Evolutionary conservation across 2,888 invertebrate species (phyloP).

Genomic region (Drosophila neotestacea): DNA sequence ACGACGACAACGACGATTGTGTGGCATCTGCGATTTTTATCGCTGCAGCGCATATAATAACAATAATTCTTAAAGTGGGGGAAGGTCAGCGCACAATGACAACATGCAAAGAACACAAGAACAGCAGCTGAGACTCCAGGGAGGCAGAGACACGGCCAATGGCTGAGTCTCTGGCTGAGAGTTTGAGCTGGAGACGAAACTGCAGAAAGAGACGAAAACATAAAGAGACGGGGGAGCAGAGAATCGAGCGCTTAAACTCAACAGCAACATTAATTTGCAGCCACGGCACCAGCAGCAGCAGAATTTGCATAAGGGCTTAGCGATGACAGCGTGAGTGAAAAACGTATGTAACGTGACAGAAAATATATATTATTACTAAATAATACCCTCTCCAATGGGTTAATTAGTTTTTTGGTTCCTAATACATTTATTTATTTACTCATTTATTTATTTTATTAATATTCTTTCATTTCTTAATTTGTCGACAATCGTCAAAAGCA

Average conservation of each 20-base stretch:
- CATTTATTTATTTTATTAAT: no score
- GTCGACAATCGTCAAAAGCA: no score
- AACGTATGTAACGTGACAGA: slow-evolving; percentile 5
- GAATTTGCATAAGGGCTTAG: slow-evolving; percentile 70
- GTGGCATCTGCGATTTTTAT: slow-evolving; percentile 82
- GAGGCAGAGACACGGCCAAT: slow-evolving; percentile 41
- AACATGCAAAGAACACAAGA: slow-evolving; percentile 73
- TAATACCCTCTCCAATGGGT: no score
- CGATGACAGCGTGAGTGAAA: slow-evolving; percentile 38
- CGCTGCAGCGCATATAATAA: slow-evolving; percentile 83
- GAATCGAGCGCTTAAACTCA: slow-evolving; percentile 79
- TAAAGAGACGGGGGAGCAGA: slow-evolving; percentile 22
- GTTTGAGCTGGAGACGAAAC: slow-evolving; percentile 17
- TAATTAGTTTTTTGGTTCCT: no score
- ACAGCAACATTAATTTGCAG: slow-evolving; percentile 83
- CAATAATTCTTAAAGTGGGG: slow-evolving; percentile 84
- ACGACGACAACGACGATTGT: slow-evolving; percentile 64
- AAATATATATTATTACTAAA: no score
- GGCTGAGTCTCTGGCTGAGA: slow-evolving; percentile 24
- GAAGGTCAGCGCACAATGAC: slow-evolving; percentile 73
- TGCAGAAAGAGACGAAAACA: slow-evolving; percentile 18
- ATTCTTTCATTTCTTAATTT: no score
- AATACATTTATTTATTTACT: no score
- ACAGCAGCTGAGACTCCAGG: slow-evolving; percentile 74
- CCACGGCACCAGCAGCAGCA: slow-evolving; percentile 52